Base-by-base conservation (phyloP, 1,140 invertebrate species). In the Chymomyza costata region DNA sequence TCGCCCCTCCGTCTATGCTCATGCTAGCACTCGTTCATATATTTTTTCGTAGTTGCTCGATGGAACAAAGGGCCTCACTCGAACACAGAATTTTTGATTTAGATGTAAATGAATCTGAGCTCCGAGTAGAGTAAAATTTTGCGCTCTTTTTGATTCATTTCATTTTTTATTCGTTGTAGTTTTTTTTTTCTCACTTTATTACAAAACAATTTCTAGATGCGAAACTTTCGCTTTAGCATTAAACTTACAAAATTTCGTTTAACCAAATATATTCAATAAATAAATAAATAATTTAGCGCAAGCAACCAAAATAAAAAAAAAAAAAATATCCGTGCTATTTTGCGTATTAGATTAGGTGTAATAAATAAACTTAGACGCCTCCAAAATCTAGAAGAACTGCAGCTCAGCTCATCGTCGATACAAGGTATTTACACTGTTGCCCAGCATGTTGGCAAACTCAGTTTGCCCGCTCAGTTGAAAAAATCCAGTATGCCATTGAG, bases 371-470 rank as follows among this genome's bases (percentile, higher is more conserved):
- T n/a, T n/a, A n/a, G n/a, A n/a, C n/a, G n/a, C n/a, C n/a, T n/a
- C n/a, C n/a, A n/a, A n/a, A n/a, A n/a, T n/a, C n/a, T n/a, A n/a
- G n/a, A n/a, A n/a, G n/a, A n/a, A n/a, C n/a, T n/a, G n/a, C n/a
- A n/a, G n/a, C n/a, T 52, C 68, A 48, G 54, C 52, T 73, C 63
- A 59, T 44, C 55, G 18, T 11, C 62, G 49, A 62, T 74, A 82
- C 44, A 84, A 30, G 34, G 73, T 84, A 84, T 84, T 84, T 84
- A 84, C 82, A 84, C 73, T 69, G 63, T 81, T 82, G 47, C 68
- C 76, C 39, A 67, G 44, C 81, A 74, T 83, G 41, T 76, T 74
- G 66, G 71, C 74, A 62, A 78, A 60, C 39, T 76, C 67, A 17
- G 62, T 68, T 51, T 78, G 68, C 68, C 62, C 58, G 69, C 71